Evolutionary conservation across 2,113 vertebrate genomes (phyloP), one percentile per base, ranked within the genome.

Genomic region (Agapornis roseicollis): DNA sequence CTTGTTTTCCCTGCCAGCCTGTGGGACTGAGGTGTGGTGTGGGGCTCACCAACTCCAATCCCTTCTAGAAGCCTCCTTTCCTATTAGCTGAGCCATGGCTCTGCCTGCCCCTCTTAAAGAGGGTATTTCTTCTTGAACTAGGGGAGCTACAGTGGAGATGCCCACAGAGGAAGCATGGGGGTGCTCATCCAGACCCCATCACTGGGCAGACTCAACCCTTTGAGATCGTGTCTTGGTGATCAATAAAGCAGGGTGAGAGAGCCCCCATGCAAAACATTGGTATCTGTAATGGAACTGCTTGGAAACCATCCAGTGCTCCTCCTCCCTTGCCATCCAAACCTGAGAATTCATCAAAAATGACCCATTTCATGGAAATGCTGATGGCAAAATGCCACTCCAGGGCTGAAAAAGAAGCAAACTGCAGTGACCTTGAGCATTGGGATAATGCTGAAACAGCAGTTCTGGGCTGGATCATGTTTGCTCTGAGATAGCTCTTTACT

Each of bases 251-350:
- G 41, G 8, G 13, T 20, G 12, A 78, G 37, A 81, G 81, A 71
- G 55, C 60, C n/a, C 49, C 60, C 3, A 3, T 28, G 72, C 61
- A 71, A 56, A 89, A 82, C 2, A 1, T 23, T 44, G 88, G 81
- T 66, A 42, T 46, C 85, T 64, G 56, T 41, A 85, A 23, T 2
- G 39, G 74, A 85, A 49, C 70, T 82, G 65, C 61, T 60, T 93
- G 92, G 88, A 95, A 76, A 73, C 35, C 71, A 65, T 77, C 74
- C 79, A 87, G 88, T 1, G 53, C 53, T 77, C 49, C 88, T 88
- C 66, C 41, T 88, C 66, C 74, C 44, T 65, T 33, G 20, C 84
- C 81, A 76, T 37, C 56, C 52, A 33, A 33, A 46, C 10, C 39
- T 0, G 5, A 83, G n/a, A 49, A 83, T 83, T 83, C 41, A 69